phyloP scores from a whole-genome alignment of 2,888 invertebrate species.

The Chirona hameri region DNA sequence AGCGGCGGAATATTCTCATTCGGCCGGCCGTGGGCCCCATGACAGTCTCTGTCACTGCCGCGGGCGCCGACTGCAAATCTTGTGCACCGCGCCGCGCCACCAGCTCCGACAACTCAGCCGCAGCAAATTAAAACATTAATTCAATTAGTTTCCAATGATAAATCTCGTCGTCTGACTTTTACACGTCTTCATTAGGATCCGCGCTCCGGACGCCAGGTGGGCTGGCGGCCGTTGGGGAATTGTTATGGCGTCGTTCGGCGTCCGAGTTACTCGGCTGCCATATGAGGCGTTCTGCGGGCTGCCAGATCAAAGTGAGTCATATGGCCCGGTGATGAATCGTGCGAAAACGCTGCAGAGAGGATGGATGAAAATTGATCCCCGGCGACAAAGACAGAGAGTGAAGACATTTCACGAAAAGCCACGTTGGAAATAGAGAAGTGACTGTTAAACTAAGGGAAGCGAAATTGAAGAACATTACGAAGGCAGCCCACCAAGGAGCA shows the following conservation, averaged over 20 bases:
- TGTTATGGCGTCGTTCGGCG: not conserved
- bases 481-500: too few relatives aligned
- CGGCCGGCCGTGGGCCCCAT: not conserved
- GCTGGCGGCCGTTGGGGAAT: not conserved
- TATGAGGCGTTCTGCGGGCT: not conserved
- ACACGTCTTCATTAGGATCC: not conserved
- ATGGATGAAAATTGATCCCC: too few relatives aligned
- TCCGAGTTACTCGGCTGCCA: not conserved
- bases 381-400: too few relatives aligned
- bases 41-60: not conserved
- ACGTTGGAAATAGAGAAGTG: too few relatives aligned
- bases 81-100: not conserved
- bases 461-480: too few relatives aligned
- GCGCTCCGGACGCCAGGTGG: not conserved
- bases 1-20: not conserved
- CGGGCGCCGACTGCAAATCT: not conserved
- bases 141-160: slow-evolving; percentile 3
- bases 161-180: not conserved
- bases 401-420: too few relatives aligned
- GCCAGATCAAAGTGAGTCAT: too few relatives aligned
- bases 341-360: too few relatives aligned
- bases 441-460: too few relatives aligned
- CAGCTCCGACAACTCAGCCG: not conserved
- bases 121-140: not conserved
- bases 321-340: too few relatives aligned